A percentile compares a stretch with the other conserved stretches of the same genome.
phyloP scores from a whole-genome alignment of 2,797 vertebrate species.

The Galagoides demidoff region DNA sequence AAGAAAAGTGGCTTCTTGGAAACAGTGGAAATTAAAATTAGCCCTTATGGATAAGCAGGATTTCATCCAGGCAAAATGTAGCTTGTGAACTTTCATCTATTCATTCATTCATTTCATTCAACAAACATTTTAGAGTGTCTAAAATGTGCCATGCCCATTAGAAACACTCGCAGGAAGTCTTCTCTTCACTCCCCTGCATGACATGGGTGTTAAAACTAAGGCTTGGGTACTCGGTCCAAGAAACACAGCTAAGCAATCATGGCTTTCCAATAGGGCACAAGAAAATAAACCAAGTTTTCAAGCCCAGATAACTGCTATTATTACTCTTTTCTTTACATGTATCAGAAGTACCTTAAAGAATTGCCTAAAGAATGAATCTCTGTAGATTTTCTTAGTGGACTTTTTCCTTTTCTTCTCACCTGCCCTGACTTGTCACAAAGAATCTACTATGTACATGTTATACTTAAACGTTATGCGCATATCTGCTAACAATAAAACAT shows the following conservation, averaged over 20 bases:
- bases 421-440: conserved; percentile 29
- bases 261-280: not conserved
- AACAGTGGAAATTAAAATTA: not conserved
- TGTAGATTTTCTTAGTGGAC: not conserved
- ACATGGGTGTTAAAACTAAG: not conserved
- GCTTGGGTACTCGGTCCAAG: not conserved
- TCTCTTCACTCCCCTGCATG: not conserved
- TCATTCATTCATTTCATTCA: conserved; percentile 50
- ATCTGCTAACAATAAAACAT: not conserved
- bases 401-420: not conserved
- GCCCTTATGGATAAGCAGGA: not conserved
- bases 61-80: not conserved
- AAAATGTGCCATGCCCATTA: not conserved
- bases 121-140: conserved; percentile 52
- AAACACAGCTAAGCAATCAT: not conserved
- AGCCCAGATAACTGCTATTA: not conserved
- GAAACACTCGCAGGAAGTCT: not conserved
- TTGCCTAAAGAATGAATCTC: not conserved
- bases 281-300: not conserved
- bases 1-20: not conserved
- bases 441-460: not conserved
- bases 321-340: not conserved
- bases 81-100: not conserved
- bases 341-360: not conserved
- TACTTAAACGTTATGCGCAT: not conserved